Conservation (phyloP, 2,113 vertebrate genomes). For the Nycticorax nycticorax region DNA sequence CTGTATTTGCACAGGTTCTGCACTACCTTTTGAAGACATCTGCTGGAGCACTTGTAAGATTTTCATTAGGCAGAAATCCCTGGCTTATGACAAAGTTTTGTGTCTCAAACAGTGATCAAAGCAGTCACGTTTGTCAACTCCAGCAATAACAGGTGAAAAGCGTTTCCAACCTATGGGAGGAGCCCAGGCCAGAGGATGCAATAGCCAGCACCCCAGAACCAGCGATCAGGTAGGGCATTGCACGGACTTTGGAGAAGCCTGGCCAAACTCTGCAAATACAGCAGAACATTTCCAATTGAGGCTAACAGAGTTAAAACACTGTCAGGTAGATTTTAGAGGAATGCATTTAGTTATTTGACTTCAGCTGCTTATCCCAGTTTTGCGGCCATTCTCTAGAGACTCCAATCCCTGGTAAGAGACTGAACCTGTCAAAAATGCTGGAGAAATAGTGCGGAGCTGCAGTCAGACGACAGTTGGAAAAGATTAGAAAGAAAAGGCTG, state of each 20-base stretch:
- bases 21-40: background rate
- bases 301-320: background rate
- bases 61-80: background rate
- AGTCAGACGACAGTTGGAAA: background rate
- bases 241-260: background rate
- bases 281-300: background rate
- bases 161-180: accelerated
- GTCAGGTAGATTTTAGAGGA: background rate
- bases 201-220: background rate
- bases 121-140: background rate
- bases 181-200: background rate
- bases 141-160: background rate
- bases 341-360: background rate
- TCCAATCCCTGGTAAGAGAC: accelerated
- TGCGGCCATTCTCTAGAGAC: background rate
- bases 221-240: background rate
- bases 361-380: background rate
- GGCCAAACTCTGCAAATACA: background rate
- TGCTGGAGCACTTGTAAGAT: background rate
- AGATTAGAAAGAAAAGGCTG: background rate
- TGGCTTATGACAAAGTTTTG: background rate
- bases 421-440: background rate
- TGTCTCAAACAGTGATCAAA: background rate
- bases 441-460: background rate
- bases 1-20: background rate